phyloP scores from a whole-genome alignment of 1,140 invertebrate species.

The Papilio machaon region DNA sequence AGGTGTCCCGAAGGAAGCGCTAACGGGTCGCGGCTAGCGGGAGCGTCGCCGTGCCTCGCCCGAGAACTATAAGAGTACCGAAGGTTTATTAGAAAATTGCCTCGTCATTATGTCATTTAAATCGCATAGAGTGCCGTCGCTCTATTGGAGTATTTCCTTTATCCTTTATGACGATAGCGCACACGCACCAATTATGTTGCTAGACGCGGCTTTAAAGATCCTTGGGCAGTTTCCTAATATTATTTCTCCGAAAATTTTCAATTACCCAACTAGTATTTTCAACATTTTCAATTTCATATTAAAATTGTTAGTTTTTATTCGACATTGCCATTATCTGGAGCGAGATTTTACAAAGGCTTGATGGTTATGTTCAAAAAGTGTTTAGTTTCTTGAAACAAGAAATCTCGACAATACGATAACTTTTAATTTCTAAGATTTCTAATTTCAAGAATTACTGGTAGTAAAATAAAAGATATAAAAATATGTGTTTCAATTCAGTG shows the following conservation, averaged over 20 bases:
- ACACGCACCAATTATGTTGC: slow-evolving; percentile 77
- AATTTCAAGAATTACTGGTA: too few species aligned
- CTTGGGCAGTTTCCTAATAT: slow-evolving; percentile 54
- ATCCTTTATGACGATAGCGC: slow-evolving; percentile 80
- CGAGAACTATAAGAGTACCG: slow-evolving; percentile 75
- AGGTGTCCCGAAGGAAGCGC: slow-evolving; percentile 77
- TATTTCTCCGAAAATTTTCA: slow-evolving; percentile 16
- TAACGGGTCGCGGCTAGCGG: slow-evolving; percentile 71
- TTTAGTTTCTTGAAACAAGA: background rate
- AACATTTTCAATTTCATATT: background rate
- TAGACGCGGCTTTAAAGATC: slow-evolving; percentile 65
- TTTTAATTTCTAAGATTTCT: too few species aligned
- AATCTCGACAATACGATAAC: too few species aligned
- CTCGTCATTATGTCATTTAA: slow-evolving; percentile 82
- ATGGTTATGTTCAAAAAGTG: too few species aligned
- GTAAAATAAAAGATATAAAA: too few species aligned
- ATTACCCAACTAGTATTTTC: background rate
- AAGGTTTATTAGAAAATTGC: slow-evolving; percentile 82
- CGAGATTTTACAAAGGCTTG: background rate
- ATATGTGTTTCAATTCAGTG: too few species aligned
- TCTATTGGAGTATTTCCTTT: slow-evolving; percentile 81
- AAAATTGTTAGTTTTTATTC: background rate
- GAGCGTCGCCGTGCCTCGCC: slow-evolving; percentile 61
- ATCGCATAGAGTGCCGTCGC: slow-evolving; percentile 80
- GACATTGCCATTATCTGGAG: background rate